phyloP scores from a whole-genome alignment of 2,888 invertebrate species.

The Cephus spinipes region DNA sequence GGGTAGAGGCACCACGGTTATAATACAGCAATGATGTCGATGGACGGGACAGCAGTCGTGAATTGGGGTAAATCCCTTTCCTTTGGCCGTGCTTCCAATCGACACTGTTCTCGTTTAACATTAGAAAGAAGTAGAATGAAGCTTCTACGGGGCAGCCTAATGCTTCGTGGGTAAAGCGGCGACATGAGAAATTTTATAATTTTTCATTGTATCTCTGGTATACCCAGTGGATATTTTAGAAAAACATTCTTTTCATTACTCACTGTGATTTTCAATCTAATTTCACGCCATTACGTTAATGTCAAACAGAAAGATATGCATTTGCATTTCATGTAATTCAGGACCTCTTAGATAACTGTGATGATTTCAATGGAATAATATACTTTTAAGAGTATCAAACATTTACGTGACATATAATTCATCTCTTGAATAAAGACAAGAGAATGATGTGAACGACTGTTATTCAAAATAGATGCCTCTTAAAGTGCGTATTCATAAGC shows the following conservation, averaged over 20 bases:
- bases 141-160: neutral
- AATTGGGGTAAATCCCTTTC: conserved; percentile 60
- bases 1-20: conserved; percentile 58
- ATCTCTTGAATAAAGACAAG: neutral
- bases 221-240: neutral
- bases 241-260: neutral
- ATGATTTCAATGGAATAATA: neutral
- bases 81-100: conserved; percentile 58
- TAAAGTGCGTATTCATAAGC: neutral
- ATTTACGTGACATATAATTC: neutral
- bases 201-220: neutral
- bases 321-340: too few species aligned
- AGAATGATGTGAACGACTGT: neutral
- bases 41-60: conserved; percentile 63
- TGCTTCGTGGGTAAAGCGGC: neutral
- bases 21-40: conserved; percentile 62
- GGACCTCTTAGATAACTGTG: too few species aligned
- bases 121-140: conserved; percentile 42
- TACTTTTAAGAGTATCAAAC: neutral
- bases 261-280: neutral
- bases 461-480: neutral
- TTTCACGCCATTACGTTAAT: too few species aligned
- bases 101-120: conserved; percentile 61
- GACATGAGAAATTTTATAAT: neutral
- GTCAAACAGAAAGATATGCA: too few species aligned